Percentiles rank a stretch among this genome's conserved stretches.
These are phyloP conservation scores for Ypsolopha scabrella DNA, from an alignment of 2,888 invertebrate genomes.

Conservation along the genomic window DNA sequence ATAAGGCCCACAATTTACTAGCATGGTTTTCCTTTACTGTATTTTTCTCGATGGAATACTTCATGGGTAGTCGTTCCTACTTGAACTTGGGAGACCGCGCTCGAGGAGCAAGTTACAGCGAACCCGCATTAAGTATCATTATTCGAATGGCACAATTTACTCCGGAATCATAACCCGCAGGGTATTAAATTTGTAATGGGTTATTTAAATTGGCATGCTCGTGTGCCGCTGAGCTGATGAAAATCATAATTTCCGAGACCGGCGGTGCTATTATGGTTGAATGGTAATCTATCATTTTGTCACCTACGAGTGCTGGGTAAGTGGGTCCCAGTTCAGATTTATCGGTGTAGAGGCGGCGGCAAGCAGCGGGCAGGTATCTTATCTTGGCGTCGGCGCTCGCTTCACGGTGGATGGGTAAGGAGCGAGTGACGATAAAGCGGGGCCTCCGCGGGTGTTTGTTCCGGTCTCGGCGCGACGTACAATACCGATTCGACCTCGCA, in stretches of 20 bases:
- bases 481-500: constrained; percentile 43
- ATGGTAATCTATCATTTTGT: not conserved
- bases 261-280: not conserved
- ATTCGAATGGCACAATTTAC: constrained; percentile 62
- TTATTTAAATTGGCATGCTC: constrained; percentile 41
- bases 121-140: constrained; percentile 61
- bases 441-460: constrained; percentile 15
- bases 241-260: constrained; percentile 7
- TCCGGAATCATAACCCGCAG: constrained; percentile 45
- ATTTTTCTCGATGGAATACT: constrained; percentile 4
- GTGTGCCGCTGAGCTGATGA: constrained; percentile 17
- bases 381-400: constrained; percentile 18
- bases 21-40: not conserved
- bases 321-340: not conserved
- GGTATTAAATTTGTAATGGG: constrained; percentile 54
- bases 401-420: constrained; percentile 1
- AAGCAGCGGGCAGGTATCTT: constrained; percentile 17
- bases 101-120: constrained; percentile 33
- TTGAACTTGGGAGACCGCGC: not conserved
- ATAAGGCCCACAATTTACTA: not conserved
- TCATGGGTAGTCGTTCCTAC: constrained; percentile 8
- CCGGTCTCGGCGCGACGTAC: constrained; percentile 12
- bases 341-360: not conserved
- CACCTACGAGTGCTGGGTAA: not conserved
- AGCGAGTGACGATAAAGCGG: constrained; percentile 3